phyloP scores from a whole-genome alignment of 1,140 invertebrate species.

The Sarcophaga bullata region DNA sequence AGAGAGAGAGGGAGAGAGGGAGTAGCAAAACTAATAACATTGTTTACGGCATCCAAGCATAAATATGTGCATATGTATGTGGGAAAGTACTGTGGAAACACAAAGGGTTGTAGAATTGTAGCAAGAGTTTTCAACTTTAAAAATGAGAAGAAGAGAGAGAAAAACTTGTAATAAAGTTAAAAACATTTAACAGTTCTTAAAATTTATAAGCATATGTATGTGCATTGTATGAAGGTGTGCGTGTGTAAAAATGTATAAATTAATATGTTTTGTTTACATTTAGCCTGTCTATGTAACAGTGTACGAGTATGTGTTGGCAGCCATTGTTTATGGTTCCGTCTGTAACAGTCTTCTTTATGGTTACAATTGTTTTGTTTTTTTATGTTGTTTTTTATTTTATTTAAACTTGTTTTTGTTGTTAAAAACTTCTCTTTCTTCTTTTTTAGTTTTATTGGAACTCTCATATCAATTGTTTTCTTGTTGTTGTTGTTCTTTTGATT shows the following conservation, averaged over 20 bases:
- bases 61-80: no score
- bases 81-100: no score
- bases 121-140: no score
- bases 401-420: neutral
- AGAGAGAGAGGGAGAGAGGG: no score
- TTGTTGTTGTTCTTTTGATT: neutral
- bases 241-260: neutral
- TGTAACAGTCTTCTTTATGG: constrained; percentile 10
- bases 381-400: neutral
- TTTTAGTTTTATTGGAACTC: no score
- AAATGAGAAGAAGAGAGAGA: neutral
- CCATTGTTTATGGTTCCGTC: constrained; percentile 7
- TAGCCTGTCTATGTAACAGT: neutral
- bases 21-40: no score
- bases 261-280: neutral
- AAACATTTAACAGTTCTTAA: constrained; percentile 17
- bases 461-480: neutral
- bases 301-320: neutral
- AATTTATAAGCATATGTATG: neutral
- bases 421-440: no score
- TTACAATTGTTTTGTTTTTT: constrained; percentile 4
- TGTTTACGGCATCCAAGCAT: no score
- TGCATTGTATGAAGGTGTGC: no score
- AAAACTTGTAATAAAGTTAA: constrained; percentile 16
- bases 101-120: no score